Conservation (phyloP, 2,797 vertebrate genomes). For the Tapera naevia region DNA sequence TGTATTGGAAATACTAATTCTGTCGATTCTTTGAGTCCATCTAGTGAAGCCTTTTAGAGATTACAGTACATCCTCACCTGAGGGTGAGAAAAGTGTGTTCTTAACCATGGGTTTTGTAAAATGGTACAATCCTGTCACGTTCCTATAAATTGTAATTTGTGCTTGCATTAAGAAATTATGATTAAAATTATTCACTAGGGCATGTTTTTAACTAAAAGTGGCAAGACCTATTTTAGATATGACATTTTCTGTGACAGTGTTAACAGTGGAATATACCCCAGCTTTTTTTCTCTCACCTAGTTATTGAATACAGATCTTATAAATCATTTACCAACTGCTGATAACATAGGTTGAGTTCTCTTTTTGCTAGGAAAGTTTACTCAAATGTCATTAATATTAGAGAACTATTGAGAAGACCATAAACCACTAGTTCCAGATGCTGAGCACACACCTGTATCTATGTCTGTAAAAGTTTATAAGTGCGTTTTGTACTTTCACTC, state of each 20-base stretch:
- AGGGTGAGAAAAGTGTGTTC: not conserved
- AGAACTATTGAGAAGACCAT: not conserved
- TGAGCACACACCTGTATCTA: not conserved
- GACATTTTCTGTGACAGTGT: not conserved
- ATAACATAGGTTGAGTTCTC: not conserved
- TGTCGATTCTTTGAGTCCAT: not conserved
- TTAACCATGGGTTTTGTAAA: not conserved
- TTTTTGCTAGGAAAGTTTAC: not conserved
- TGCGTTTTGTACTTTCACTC: not conserved
- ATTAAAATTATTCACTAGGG: not conserved
- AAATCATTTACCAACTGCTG: conserved; percentile 6
- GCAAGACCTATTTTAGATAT: not conserved
- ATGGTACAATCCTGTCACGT: not conserved
- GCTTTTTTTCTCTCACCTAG: not conserved
- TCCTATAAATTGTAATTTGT: not conserved
- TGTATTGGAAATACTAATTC: not conserved
- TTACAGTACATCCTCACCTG: not conserved
- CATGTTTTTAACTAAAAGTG: not conserved
- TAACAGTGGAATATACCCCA: not conserved
- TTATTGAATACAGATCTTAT: not conserved
- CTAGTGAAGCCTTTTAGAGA: not conserved
- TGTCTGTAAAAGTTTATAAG: not conserved
- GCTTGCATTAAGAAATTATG: not conserved
- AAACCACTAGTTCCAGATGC: not conserved
- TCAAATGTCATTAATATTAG: not conserved